Evolutionary conservation across 2,888 invertebrate genomes (phyloP), one percentile per base, ranked within the genome.

Genomic region (Pseudococcus viburni): DNA sequence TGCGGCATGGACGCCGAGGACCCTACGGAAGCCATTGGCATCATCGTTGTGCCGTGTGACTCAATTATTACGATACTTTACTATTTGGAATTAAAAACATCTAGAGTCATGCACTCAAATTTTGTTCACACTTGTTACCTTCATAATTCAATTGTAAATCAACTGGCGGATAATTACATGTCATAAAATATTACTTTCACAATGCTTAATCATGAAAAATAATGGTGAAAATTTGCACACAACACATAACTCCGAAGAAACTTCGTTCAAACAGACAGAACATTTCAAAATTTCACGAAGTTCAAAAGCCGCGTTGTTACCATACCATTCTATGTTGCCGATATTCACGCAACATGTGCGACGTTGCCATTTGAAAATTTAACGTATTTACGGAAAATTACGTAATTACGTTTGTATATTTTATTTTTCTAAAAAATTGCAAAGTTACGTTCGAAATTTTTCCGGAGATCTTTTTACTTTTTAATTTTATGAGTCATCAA

Each of bases 21-120:
- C 7, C 73, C 19, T 33, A 33, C 6, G 84, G 55, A 59, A 85
- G 84, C 84, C 84, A 85, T 85, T 59, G 84, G 84, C 39, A 59
- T 85, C 55, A 59, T 85, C 26, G 55, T 33, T 12, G 55, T 11
- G n/a, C 9, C 46, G 83, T 83, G 26, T 84, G 39, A 84, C 19
- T 17, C 7, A n/a, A n/a, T 19, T 48, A 26, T 46, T 83, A 77
- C 39, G 46, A 46, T 19, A 83, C 4, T 33, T 5, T 19, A 46
- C 3, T 46, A 17, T 5, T 80, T 19, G 46, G 0, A 46, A 42
- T 19, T 83, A 19, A 83, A 83, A 83, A 46, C 33, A 46, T 33
- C 12, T 19, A 46, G 46, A 46, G 80, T 83, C 80, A 83, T 22
- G 3, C 46, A 83, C 46, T 83, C 19, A 83, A 46, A 83, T 83